phyloP scores from a whole-genome alignment of 2,888 invertebrate genomes.

The Habroteleia sp. region DNA sequence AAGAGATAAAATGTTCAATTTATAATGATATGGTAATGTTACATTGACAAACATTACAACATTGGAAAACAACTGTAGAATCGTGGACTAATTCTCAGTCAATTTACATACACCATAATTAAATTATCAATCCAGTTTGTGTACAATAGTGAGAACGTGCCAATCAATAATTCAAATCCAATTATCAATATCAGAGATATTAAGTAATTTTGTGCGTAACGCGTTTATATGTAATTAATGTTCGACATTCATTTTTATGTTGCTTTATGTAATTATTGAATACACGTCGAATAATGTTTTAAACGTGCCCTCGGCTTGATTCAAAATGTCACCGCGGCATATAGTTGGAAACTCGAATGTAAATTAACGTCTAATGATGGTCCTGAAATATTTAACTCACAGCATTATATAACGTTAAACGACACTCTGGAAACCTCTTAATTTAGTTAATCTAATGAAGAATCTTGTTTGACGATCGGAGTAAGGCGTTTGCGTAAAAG shows the following conservation, averaged over 20 bases:
- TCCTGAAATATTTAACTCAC: conserved; percentile 39
- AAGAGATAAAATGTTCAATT: not conserved
- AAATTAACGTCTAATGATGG: conserved; percentile 45
- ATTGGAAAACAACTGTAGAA: not conserved
- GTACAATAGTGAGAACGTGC: conserved; percentile 1
- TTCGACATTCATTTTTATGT: conserved; percentile 18
- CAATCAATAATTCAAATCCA: conserved; percentile 45
- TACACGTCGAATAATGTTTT: conserved; percentile 6
- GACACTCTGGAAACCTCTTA: conserved; percentile 28
- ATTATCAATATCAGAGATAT: conserved; percentile 23
- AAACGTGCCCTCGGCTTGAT: conserved; percentile 3
- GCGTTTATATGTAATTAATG: conserved; percentile 46
- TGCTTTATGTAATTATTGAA: conserved; percentile 27
- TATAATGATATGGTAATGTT: not conserved
- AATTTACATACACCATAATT: conserved; percentile 14
- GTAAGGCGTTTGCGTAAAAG: conserved; percentile 3
- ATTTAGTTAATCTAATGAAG: conserved; percentile 25
- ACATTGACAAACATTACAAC: not conserved
- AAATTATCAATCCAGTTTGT: conserved; percentile 4
- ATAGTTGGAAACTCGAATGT: conserved; percentile 16
- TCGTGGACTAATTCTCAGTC: not conserved
- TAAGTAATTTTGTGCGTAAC: conserved; percentile 22
- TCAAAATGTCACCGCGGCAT: conserved; percentile 32
- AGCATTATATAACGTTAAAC: conserved; percentile 34
- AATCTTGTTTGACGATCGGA: conserved; percentile 11